Base-by-base conservation (phyloP, 1,140 invertebrate genomes). In the Macrobrachium nipponense region DNA sequence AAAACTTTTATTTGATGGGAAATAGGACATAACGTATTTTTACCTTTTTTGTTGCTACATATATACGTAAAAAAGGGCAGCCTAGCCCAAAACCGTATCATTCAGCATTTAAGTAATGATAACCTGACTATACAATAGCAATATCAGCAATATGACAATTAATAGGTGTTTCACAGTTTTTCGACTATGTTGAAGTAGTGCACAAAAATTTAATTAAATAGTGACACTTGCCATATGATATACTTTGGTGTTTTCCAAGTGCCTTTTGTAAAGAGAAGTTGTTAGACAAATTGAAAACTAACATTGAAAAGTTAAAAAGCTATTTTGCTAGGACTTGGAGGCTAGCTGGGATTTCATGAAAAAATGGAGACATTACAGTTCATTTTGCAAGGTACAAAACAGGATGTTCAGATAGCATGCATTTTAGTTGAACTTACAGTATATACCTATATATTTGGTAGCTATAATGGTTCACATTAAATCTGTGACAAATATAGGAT, bases 231-330 rank as follows among this genome's bases (percentile, higher is more conserved):
- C 66, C 66, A 81, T 58, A n/a, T 81, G 60, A 81, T 66, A 81
- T 72, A 70, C 60, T 81, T 81, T 81, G 79, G 79, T 81, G 79
- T 81, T 81, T 81, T 81, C 64, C 62, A 81, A 81, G 79, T 81
- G 79, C 79, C 79, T 81, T 81, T 81, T 68, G 62, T 70, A 81
- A 81, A 68, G 68, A 68, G 64, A 81, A 81, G 70, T 81, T 81
- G 79, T 81, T 81, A 81, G 79, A 68, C 44, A 81, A 68, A 51
- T 81, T 58, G 68, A 68, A 66, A 66, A 68, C 36, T 80, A 66
- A 66, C 66, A 81, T 62, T 44, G 62, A 70, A 58, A 43, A 68
- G 68, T 36, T 72, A 68, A 58, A 79, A 62, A 61, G 60, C 64
- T 64, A 79, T 36, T 36, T 36, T 36, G 27, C 60, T 79, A 79